Base-by-base conservation (phyloP, 2,113 vertebrate genomes). In the Apodemus speciosus region DNA sequence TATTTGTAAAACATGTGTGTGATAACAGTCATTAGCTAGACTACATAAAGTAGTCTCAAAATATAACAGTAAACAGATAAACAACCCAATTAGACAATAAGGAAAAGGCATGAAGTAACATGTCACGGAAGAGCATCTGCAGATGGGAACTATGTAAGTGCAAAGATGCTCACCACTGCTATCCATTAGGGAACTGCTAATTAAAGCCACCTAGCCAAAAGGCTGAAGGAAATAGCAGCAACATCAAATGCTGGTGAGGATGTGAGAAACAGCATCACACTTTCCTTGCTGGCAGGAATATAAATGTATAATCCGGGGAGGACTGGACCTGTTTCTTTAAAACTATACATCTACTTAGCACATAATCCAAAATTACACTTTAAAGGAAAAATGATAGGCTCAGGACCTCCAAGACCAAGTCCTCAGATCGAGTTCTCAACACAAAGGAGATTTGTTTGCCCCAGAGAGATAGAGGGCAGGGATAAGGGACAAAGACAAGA, bases 151-250 rank as follows among this genome's bases (percentile, higher is more conserved):
- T 93, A 88, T 93, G 23, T 56, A 93, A 73, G 76, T 90, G 15
- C 85, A 94, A 95, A 90, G 73, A 77, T 92, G 60, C 85, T 83
- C 73, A 80, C 46, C 43, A 93, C 80, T 75, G 94, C 83, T 91
- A 86, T n/a, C 40, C 90, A 38, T 77, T 83, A 94, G 49, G 32
- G 14, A 90, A 92, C 79, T 89, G 60, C 62, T 96, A 84, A 95
- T 89, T 94, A 92, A 91, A 94, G 62, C 68, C 43, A 90, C 46
- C 83, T 90, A 91, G 81, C 60, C 83, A 81, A 90, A 96, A 88
- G 60, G 53, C 77, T 85, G 91, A 85, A 94, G 71, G 79, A 93
- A 77, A 38, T 38, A 73, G 49, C 62, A 23, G 84, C 40, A 94
- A 71, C 85, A 66, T 20, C 58, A 93, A 95, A 81, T 91, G 51